These are phyloP conservation scores for Erpornis zantholeuca DNA, from an alignment of 2,113 vertebrate species.

Conservation along the genomic window DNA sequence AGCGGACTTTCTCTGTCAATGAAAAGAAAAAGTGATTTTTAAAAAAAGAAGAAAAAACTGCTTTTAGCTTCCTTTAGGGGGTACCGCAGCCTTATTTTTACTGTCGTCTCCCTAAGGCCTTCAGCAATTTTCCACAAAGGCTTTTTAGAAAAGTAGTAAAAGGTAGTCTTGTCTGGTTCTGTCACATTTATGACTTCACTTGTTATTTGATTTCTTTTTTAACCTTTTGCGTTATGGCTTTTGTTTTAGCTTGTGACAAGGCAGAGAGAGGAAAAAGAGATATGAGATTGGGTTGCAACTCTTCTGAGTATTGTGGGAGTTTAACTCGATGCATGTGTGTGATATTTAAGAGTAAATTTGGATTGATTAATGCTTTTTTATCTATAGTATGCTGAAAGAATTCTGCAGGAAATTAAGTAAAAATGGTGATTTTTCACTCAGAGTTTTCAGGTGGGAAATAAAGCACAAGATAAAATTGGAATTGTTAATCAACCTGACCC, in stretches of 20 bases:
- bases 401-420: background rate
- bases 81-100: background rate
- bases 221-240: background rate
- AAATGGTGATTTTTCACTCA: background rate
- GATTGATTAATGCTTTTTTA: background rate
- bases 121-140: background rate
- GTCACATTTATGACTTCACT: background rate
- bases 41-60: fast-evolving
- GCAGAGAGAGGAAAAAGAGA: background rate
- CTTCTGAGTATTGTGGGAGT: background rate
- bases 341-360: background rate
- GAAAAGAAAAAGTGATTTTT: background rate
- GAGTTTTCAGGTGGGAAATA: background rate
- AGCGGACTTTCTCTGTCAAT: background rate
- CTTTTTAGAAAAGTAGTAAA: background rate
- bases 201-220: conserved; percentile 9
- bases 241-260: conserved; percentile 4
- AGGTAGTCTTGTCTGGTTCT: background rate
- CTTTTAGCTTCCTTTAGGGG: background rate
- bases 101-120: background rate
- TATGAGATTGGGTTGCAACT: background rate
- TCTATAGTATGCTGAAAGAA: background rate
- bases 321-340: background rate
- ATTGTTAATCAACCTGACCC: background rate
- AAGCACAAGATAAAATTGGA: background rate